Evolutionary conservation across 2,888 invertebrate species (phyloP).

Genomic region (Oscheius sp.): DNA sequence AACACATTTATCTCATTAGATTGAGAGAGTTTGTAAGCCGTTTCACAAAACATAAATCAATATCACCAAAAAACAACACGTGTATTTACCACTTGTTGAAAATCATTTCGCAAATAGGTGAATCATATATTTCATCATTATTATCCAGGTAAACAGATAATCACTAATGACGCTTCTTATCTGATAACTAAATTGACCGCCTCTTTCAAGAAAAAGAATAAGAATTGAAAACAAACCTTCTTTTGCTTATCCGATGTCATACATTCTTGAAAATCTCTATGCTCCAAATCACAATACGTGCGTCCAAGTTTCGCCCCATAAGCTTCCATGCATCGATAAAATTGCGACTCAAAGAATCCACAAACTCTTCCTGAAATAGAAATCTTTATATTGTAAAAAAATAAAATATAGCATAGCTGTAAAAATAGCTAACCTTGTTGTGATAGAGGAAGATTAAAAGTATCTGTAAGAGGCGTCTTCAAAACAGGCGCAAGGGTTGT

Average conservation of each 20-base stretch:
- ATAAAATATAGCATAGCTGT: not conserved
- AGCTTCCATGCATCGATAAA: slow-evolving; percentile 67
- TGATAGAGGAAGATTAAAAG: slow-evolving; percentile 55
- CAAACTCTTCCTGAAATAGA: slow-evolving; percentile 49
- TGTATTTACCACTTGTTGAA: too few species aligned
- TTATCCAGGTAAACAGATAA: too few species aligned
- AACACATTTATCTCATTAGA: too few species aligned
- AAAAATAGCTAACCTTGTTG: slow-evolving; percentile 45
- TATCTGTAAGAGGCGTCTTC: slow-evolving; percentile 57
- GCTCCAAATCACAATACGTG: slow-evolving; percentile 69
- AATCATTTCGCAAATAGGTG: too few species aligned
- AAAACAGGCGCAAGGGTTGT: slow-evolving; percentile 52
- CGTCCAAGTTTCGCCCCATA: slow-evolving; percentile 67
- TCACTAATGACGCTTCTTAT: too few species aligned
- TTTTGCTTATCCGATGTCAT: slow-evolving; percentile 62
- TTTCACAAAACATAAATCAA: too few species aligned
- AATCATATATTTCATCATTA: too few species aligned
- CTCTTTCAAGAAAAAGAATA: too few species aligned
- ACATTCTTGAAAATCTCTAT: slow-evolving; percentile 67
- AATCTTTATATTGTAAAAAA: not conserved
- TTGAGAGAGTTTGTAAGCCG: too few species aligned
- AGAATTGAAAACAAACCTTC: slow-evolving; percentile 45
- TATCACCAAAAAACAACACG: too few species aligned
- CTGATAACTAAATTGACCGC: too few species aligned
- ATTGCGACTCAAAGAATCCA: slow-evolving; percentile 68